phyloP scores from a whole-genome alignment of 2,113 vertebrate species.

The Sinocyclocheilus grahami region DNA sequence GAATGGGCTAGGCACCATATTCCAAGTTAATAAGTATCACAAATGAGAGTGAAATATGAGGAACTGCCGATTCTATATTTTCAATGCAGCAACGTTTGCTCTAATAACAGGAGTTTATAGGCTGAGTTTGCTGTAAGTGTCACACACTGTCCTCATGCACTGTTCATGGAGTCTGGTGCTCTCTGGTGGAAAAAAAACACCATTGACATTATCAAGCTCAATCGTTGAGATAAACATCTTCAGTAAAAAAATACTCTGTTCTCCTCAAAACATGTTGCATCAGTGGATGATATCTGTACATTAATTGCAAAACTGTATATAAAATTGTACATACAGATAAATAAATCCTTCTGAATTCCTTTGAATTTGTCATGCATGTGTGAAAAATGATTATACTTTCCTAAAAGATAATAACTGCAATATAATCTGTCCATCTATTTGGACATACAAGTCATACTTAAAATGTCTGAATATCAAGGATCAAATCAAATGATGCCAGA shows the following conservation, averaged over 20 bases:
- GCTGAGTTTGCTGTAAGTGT: background rate
- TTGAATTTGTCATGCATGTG: background rate
- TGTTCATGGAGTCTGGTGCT: background rate
- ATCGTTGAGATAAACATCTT: background rate
- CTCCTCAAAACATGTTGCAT: background rate
- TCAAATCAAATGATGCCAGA: background rate
- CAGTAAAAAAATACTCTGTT: conserved; percentile 13
- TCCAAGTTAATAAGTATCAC: background rate
- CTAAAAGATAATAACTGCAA: background rate
- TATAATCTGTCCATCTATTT: background rate
- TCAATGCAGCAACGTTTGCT: background rate
- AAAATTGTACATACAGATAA: conserved; percentile 54
- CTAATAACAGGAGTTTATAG: background rate
- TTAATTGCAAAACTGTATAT: conserved; percentile 38
- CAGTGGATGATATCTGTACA: conserved; percentile 40
- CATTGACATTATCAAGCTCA: background rate
- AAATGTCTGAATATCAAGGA: background rate
- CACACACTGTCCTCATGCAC: conserved; percentile 10
- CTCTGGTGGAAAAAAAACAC: conserved; percentile 29
- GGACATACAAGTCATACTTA: background rate
- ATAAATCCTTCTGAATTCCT: conserved; percentile 25
- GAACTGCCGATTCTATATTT: background rate
- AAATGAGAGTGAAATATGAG: background rate
- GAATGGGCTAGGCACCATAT: background rate
- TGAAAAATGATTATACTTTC: background rate